These are phyloP conservation scores for Stercorarius parasiticus DNA, from an alignment of 2,113 vertebrate genomes.

Conservation along the genomic window DNA sequence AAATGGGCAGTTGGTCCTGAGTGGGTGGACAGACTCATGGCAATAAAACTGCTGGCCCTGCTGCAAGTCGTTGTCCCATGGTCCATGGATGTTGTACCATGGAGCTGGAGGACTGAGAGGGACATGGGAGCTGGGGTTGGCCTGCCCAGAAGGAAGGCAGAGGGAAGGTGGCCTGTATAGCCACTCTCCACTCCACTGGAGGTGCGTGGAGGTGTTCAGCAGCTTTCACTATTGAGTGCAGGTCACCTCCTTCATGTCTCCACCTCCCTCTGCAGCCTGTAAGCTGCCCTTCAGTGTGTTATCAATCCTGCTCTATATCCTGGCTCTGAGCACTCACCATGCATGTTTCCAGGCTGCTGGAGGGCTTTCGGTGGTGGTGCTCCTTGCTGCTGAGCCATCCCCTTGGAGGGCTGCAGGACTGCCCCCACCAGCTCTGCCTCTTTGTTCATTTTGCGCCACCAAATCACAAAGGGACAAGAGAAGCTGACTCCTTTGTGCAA, in stretches of 20 bases:
- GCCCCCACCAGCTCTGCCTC: neutral
- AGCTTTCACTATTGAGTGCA: neutral
- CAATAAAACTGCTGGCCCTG: neutral
- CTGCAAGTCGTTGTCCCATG: neutral
- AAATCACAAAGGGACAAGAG: neutral
- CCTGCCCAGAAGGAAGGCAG: neutral
- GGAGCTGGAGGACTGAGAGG: neutral
- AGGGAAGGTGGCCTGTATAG: neutral
- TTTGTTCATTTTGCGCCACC: neutral
- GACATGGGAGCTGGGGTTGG: neutral
- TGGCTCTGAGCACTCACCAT: neutral
- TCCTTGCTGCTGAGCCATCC: neutral
- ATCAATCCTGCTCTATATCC: neutral
- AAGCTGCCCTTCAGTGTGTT: neutral
- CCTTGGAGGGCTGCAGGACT: neutral
- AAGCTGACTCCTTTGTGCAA: neutral
- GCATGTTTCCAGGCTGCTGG: neutral
- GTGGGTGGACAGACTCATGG: neutral
- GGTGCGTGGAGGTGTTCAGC: neutral
- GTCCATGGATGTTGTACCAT: accelerated
- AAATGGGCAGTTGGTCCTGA: neutral
- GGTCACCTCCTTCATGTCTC: neutral
- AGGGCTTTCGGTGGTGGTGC: neutral
- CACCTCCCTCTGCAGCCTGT: neutral
- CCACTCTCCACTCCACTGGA: too few relatives aligned